These are phyloP conservation scores for Microtus oregoni DNA, from an alignment of 2,113 vertebrate genomes.

Conservation along the genomic window DNA sequence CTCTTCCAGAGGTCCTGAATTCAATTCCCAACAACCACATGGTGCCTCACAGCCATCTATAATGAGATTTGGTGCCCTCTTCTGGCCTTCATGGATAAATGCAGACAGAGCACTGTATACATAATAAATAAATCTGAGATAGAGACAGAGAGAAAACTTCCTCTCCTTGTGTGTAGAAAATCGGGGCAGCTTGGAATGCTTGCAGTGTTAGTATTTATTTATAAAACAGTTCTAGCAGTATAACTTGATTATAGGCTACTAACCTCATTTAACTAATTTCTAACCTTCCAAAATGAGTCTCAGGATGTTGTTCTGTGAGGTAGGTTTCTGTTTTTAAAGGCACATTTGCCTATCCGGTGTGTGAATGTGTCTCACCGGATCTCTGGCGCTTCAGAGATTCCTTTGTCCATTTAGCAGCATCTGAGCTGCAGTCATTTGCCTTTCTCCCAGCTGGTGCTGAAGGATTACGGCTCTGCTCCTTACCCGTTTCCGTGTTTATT, in stretches of 20 bases:
- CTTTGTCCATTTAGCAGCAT: background rate
- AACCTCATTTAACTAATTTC: background rate
- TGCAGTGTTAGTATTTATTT: background rate
- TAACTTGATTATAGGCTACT: background rate
- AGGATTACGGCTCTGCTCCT: conserved; percentile 70
- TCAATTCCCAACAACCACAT: too few relatives aligned
- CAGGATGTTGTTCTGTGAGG: background rate
- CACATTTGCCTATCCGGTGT: fast-evolving
- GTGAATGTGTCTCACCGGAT: background rate
- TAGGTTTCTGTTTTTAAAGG: conserved; percentile 43
- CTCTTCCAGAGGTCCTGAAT: too few relatives aligned
- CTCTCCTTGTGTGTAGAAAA: conserved; percentile 3
- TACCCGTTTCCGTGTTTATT: conserved; percentile 75
- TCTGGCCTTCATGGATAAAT: too few relatives aligned
- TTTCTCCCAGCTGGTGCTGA: conserved; percentile 65
- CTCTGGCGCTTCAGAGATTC: conserved; percentile 23
- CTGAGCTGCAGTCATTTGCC: conserved; percentile 25
- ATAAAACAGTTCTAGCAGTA: background rate
- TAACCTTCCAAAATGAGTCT: conserved; percentile 34
- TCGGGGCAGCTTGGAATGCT: background rate
- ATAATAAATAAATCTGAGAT: too few relatives aligned
- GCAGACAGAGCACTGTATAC: too few relatives aligned
- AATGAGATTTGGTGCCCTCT: too few relatives aligned
- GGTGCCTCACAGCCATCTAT: too few relatives aligned
- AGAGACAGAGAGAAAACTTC: background rate